Evolutionary conservation across 2,888 invertebrate genomes (phyloP), one percentile per base, ranked within the genome.

Genomic region (Acleris literana): DNA sequence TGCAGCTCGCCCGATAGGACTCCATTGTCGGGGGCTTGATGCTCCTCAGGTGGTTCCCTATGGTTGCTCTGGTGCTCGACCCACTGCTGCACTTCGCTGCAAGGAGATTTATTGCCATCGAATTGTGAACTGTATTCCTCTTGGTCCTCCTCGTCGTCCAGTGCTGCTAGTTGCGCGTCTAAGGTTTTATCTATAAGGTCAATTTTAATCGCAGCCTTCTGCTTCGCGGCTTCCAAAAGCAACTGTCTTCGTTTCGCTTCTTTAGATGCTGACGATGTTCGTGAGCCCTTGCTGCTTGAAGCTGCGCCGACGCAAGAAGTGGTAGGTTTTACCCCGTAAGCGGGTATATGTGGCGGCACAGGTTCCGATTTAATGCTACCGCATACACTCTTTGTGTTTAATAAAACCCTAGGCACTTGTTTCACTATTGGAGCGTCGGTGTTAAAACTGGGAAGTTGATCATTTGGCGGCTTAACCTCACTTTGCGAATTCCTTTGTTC

Each of bases 131-230:
- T 44, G 44, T 44, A 44, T 44, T 44, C 44, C 44, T 44, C 11
- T 44, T 11, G 44, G 44, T 44, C 44, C 44, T 44, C 44, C 44
- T 44, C 44, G 44, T 44, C 44, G 44, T 13, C 3, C 1, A 44
- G 44, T 20, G 51, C 53, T 54, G 53, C 53, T 33, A 54, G 33
- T 54, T 54, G 53, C 17, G 53, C 53, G 17, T 54, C 53, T 17
- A 54, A 17, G 11, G 53, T 39, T 54, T 33, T 54, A n/a, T 54
- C 33, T 2, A 54, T 54, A 17, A 54, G 29, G 16, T 54, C 53
- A 33, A 54, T 54, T 17, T 33, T 29, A 7, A 54, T 54, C 6
- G 53, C 53, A 9, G 53, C 53, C 33, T 54, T 54, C 17, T 54
- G 53, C 7, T 33, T 54, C 9, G 53, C 33, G 17, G 53, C 53